Conservation (phyloP, 2,113 vertebrate species). For the Prietella phreatophila region DNA sequence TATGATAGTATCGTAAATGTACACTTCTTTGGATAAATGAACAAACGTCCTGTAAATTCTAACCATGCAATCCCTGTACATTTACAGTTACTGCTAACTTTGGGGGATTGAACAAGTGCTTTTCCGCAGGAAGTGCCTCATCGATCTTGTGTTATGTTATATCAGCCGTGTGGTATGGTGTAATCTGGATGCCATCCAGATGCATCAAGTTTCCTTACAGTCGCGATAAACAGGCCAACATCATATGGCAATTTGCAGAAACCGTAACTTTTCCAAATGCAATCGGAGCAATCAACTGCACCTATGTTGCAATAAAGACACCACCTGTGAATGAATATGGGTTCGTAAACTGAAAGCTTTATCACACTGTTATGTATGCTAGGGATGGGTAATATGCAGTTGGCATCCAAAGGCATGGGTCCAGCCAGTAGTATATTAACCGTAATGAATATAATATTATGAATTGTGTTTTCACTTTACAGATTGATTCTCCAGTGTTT, state of each 20-base stretch:
- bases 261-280: neutral
- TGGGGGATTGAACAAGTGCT: neutral
- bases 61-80: neutral
- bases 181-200: constrained; percentile 8
- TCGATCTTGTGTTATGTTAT: neutral
- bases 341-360: neutral
- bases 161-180: neutral
- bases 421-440: neutral
- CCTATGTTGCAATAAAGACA: constrained; percentile 5
- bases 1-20: neutral
- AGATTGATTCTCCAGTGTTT: neutral
- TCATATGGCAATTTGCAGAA: neutral
- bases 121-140: neutral
- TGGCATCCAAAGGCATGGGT: neutral
- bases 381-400: neutral
- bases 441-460: neutral
- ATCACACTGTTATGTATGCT: neutral
- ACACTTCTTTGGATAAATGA: neutral
- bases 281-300: constrained; percentile 8
- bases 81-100: neutral
- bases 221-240: neutral
- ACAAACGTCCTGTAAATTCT: neutral
- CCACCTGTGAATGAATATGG: constrained; percentile 3
- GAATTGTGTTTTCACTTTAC: neutral
- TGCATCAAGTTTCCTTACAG: constrained; percentile 21